A percentile compares a stretch with the other conserved stretches of the same genome.
phyloP scores from a whole-genome alignment of 2,888 invertebrate species.

The Eremobia ochroleuca region DNA sequence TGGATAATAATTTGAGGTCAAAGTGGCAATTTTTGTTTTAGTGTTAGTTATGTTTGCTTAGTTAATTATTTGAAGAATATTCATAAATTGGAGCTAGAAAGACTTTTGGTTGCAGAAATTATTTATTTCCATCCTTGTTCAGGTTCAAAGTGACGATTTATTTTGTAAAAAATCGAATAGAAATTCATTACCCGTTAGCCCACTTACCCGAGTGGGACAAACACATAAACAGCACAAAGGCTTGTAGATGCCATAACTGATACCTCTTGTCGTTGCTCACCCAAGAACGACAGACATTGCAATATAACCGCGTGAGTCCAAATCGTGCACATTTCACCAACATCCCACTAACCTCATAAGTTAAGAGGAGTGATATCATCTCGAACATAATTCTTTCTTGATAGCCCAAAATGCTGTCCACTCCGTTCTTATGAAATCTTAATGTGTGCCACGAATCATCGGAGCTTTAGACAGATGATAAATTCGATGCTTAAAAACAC shows the following conservation, averaged over 20 bases:
- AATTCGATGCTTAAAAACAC: neutral
- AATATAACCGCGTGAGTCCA: slow-evolving; percentile 22
- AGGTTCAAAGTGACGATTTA: neutral
- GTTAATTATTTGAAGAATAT: slow-evolving; percentile 13
- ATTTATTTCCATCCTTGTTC: neutral
- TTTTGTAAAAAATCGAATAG: neutral
- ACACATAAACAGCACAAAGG: neutral
- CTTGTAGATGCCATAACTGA: slow-evolving; percentile 21
- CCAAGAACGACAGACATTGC: neutral
- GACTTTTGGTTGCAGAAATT: neutral
- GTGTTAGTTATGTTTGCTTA: neutral
- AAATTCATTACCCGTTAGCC: neutral
- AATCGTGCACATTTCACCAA: slow-evolving; percentile 29
- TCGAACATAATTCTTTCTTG: slow-evolving; percentile 43
- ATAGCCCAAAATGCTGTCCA: slow-evolving; percentile 30
- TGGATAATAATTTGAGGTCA: slow-evolving; percentile 54
- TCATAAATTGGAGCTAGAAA: neutral
- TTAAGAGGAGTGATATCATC: slow-evolving; percentile 53
- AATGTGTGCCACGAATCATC: slow-evolving; percentile 8
- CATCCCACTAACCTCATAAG: slow-evolving; percentile 58
- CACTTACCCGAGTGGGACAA: neutral
- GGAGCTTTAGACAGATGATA: slow-evolving; percentile 17
- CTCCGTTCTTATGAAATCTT: slow-evolving; percentile 27
- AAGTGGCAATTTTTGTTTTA: slow-evolving; percentile 46
- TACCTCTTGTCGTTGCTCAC: slow-evolving; percentile 10